Evolutionary conservation across 2,797 vertebrate species (phyloP).

Genomic region (Phyllotis vaccarum): DNA sequence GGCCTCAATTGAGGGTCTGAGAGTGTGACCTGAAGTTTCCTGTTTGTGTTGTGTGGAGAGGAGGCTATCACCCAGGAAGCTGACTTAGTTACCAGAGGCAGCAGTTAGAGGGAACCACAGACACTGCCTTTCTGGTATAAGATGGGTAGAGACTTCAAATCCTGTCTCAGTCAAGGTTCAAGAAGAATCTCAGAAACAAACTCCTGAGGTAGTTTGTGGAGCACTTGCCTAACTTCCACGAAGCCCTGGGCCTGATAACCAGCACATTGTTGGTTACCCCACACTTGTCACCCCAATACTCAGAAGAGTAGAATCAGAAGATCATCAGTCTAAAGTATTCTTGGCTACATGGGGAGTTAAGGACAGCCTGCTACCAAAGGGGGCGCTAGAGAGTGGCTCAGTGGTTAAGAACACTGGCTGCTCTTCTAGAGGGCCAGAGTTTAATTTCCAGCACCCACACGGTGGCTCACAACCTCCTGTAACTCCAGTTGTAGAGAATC

Average conservation of each 20-base stretch:
- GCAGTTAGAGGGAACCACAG: fast-evolving
- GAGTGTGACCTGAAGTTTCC: not conserved
- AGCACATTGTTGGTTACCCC: too few relatives aligned
- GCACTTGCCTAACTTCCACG: too few relatives aligned
- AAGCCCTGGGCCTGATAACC: not conserved
- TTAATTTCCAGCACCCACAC: not conserved
- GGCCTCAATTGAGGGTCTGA: not conserved
- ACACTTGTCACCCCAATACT: not conserved
- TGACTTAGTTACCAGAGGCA: not conserved
- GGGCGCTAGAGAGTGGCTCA: not conserved
- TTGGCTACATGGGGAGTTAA: not conserved
- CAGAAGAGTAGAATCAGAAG: not conserved
- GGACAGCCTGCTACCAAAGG: not conserved
- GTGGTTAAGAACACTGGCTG: too few relatives aligned
- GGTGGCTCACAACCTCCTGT: not conserved
- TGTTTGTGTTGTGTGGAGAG: too few relatives aligned
- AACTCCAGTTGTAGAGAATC: not conserved
- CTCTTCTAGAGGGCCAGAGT: not conserved
- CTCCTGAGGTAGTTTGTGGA: not conserved
- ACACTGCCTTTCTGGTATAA: not conserved
- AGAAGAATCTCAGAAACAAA: not conserved
- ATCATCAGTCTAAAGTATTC: not conserved
- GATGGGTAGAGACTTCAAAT: fast-evolving
- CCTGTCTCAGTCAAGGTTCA: not conserved
- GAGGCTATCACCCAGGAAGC: not conserved